Evolutionary conservation across 2,113 vertebrate species (phyloP).

Genomic region (Phoxinus phoxinus): DNA sequence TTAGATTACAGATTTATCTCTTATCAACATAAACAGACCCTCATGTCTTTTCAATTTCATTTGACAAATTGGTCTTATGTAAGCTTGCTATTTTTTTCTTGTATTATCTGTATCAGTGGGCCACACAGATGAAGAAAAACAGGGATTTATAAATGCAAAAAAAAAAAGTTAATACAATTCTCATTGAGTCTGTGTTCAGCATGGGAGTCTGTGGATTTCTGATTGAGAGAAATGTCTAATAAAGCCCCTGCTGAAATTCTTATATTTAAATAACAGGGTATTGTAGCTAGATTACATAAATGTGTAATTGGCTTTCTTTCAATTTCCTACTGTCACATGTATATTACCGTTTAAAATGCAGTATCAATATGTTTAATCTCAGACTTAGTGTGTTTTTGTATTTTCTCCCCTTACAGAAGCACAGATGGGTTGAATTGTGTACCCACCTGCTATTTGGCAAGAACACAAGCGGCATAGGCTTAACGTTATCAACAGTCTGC

Average conservation of each 20-base stretch:
- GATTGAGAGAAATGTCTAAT: conserved; percentile 1
- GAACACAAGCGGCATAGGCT: conserved; percentile 26
- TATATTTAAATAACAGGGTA: background rate
- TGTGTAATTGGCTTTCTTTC: background rate
- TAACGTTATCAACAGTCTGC: conserved; percentile 42
- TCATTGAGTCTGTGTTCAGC: background rate
- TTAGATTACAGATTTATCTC: conserved; percentile 13
- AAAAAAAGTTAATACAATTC: background rate
- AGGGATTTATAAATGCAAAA: background rate
- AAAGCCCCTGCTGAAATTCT: conserved; percentile 20
- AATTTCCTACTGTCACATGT: background rate
- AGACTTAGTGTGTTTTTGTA: background rate
- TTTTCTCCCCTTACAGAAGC: background rate
- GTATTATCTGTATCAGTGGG: background rate
- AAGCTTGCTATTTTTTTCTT: background rate
- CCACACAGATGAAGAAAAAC: background rate
- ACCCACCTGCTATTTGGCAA: conserved; percentile 44
- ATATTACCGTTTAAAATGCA: background rate
- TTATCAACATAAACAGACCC: conserved; percentile 19
- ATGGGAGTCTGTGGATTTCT: background rate
- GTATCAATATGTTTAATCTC: background rate
- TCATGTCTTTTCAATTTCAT: background rate
- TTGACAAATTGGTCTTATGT: conserved; percentile 27
- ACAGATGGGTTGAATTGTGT: conserved; percentile 44
- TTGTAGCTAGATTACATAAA: conserved; percentile 7